phyloP scores from a whole-genome alignment of 2,888 invertebrate genomes.

The Gastracanthus pulcherrimus region DNA sequence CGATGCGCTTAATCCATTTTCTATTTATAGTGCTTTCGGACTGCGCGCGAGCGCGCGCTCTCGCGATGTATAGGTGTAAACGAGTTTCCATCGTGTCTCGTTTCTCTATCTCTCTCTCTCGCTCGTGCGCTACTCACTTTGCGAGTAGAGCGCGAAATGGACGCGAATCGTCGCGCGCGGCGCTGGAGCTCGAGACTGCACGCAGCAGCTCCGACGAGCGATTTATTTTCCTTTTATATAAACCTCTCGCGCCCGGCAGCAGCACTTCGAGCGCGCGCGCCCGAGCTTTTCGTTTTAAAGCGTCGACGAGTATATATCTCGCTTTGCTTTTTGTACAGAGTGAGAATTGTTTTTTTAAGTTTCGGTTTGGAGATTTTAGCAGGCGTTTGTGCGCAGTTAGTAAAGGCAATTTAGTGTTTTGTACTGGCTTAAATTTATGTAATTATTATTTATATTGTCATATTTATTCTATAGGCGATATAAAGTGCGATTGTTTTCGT shows the following conservation, averaged over 20 bases:
- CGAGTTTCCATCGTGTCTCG: conserved; percentile 50
- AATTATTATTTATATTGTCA: too few relatives aligned
- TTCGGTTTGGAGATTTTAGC: too few relatives aligned
- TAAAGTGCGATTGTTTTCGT: too few relatives aligned
- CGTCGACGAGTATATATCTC: not conserved
- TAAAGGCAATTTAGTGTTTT: too few relatives aligned
- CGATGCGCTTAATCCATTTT: conserved; percentile 75
- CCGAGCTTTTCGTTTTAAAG: conserved; percentile 9
- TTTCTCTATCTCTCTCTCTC: too few relatives aligned
- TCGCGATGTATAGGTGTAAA: conserved; percentile 48
- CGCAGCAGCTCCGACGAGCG: not conserved
- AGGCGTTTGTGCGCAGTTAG: too few relatives aligned
- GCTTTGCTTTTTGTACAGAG: not conserved
- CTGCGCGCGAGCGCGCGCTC: too few relatives aligned
- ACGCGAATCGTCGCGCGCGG: conserved; percentile 29
- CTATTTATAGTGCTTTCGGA: conserved; percentile 74
- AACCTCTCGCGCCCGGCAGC: conserved; percentile 8
- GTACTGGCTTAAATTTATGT: too few relatives aligned
- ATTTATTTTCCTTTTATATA: conserved; percentile 48
- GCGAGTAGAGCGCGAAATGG: conserved; percentile 19
- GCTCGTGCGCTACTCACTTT: too few relatives aligned
- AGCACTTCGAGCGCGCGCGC: not conserved
- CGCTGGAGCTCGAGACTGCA: too few relatives aligned
- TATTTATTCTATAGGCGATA: too few relatives aligned
- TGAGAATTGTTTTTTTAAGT: too few relatives aligned